phyloP scores from a whole-genome alignment of 1,140 invertebrate species.

The Drosophila pectinifera region DNA sequence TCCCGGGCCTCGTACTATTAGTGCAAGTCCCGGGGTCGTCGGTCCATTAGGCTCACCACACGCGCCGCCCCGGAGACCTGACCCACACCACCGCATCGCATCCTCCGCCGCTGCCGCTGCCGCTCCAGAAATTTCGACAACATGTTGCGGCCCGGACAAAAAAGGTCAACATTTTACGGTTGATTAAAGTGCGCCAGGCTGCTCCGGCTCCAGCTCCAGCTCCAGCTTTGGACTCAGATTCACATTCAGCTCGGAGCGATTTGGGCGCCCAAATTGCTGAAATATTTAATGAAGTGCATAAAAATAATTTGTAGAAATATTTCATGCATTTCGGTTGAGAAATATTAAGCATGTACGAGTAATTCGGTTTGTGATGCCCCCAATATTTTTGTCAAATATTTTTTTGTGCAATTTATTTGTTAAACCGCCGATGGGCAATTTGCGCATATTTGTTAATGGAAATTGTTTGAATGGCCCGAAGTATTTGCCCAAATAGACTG shows the following conservation, averaged over 20 bases:
- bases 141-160: slow-evolving; percentile 69
- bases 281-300: slow-evolving; percentile 84
- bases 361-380: slow-evolving; percentile 26
- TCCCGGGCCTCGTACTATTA: slow-evolving; percentile 22
- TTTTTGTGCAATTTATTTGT: slow-evolving; percentile 74
- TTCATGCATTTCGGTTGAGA: slow-evolving; percentile 78
- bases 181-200: slow-evolving; percentile 79
- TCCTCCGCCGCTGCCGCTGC: background rate
- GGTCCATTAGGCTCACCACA: slow-evolving; percentile 73
- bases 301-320: slow-evolving; percentile 84
- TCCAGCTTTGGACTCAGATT: background rate
- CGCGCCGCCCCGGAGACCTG: slow-evolving; percentile 28
- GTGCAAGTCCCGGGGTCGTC: slow-evolving; percentile 40
- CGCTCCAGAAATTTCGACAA: slow-evolving; percentile 66
- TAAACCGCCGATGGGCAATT: slow-evolving; percentile 81
- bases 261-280: slow-evolving; percentile 67
- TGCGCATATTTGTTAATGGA: slow-evolving; percentile 83
- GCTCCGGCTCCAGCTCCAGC: slow-evolving; percentile 1
- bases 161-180: slow-evolving; percentile 83
- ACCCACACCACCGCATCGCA: slow-evolving; percentile 11
- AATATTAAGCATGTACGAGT: slow-evolving; percentile 58
- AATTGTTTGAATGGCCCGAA: slow-evolving; percentile 81
- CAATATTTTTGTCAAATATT: slow-evolving; percentile 76
- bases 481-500: slow-evolving; percentile 77
- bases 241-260: slow-evolving; percentile 32